These are phyloP conservation scores for Loxodonta africana DNA, from an alignment of 2,113 vertebrate genomes.

Conservation along the genomic window DNA sequence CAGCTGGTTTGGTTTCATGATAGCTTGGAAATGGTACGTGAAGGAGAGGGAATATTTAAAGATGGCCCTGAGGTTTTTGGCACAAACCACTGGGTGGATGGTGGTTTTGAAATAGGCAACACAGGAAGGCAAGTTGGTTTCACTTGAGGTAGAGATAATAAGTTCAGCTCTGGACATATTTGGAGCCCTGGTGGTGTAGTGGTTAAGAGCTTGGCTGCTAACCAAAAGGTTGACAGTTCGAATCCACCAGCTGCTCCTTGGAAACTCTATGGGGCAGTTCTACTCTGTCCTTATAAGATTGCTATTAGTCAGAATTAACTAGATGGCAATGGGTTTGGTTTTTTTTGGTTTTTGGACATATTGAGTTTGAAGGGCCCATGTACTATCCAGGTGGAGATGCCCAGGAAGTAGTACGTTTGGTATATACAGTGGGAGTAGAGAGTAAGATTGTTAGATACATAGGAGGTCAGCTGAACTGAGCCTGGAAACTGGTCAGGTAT, in stretches of 20 bases:
- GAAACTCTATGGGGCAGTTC: too few species aligned
- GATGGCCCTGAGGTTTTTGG: not conserved
- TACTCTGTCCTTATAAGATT: too few species aligned
- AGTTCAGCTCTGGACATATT: not conserved
- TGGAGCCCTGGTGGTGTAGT: too few species aligned
- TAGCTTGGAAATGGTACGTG: slow-evolving; percentile 19
- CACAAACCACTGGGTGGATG: not conserved
- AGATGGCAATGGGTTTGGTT: too few species aligned
- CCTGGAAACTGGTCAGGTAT: not conserved
- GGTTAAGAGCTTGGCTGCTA: too few species aligned
- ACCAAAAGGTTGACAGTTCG: too few species aligned
- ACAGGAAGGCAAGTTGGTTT: not conserved
- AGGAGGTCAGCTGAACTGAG: slow-evolving; percentile 8
- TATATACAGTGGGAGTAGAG: not conserved
- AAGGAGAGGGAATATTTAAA: not conserved
- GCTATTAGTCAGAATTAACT: too few species aligned
- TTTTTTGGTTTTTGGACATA: not conserved
- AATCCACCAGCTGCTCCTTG: too few species aligned
- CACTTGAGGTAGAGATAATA: not conserved
- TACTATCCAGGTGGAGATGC: not conserved
- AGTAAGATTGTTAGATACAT: not conserved
- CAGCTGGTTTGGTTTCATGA: not conserved
- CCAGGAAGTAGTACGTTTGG: not conserved
- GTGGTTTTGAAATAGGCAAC: not conserved
- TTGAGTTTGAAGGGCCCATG: not conserved